Evolutionary conservation across 2,113 vertebrate species (phyloP).

Genomic region (Microtus oregoni): DNA sequence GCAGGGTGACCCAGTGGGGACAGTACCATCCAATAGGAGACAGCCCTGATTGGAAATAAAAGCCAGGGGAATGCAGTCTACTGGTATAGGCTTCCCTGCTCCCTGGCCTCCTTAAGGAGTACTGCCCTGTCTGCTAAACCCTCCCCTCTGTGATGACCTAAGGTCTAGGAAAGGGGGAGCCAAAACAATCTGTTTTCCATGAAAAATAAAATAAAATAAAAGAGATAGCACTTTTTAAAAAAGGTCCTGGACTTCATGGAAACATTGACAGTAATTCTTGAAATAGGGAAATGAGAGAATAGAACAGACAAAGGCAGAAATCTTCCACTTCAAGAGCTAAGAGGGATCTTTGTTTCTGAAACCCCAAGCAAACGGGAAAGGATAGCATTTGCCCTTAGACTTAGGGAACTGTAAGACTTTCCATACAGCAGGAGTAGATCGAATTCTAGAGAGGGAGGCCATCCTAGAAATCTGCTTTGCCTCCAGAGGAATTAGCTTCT

Average conservation of each 20-base stretch:
- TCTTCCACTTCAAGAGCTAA: background rate
- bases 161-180: background rate
- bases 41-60: background rate
- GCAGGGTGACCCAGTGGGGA: too few relatives aligned
- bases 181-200: background rate
- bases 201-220: background rate
- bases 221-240: background rate
- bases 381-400: background rate
- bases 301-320: background rate
- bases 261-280: background rate
- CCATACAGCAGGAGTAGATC: background rate
- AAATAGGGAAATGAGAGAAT: conserved; percentile 1
- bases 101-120: too few relatives aligned
- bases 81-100: background rate
- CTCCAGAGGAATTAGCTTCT: background rate
- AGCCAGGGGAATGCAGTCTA: rapidly evolving
- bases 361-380: background rate
- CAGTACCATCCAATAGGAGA: too few relatives aligned
- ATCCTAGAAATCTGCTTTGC: background rate
- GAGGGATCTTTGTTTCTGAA: background rate
- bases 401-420: background rate
- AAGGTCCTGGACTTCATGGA: background rate
- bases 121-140: too few relatives aligned
- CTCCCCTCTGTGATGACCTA: background rate
- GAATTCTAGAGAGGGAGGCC: background rate